Percentiles rank a stretch among this genome's conserved stretches.
These are phyloP conservation scores for Dryobates pubescens DNA, from an alignment of 2,797 vertebrate species.

Conservation along the genomic window DNA sequence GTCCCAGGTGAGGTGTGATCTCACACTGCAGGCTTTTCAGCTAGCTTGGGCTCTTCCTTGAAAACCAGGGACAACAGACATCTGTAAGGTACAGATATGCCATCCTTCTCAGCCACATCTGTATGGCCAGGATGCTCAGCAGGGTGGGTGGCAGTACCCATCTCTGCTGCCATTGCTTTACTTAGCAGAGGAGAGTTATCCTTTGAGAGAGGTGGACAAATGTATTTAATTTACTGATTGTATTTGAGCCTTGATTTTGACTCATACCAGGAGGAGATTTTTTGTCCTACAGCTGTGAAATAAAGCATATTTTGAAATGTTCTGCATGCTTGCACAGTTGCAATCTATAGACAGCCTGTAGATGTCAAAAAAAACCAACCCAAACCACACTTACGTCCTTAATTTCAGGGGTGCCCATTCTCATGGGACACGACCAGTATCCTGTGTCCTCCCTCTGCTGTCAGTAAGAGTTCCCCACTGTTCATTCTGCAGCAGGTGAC, in stretches of 20 bases:
- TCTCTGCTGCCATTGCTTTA: not conserved
- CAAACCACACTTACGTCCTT: not conserved
- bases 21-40: not conserved
- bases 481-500: accelerated
- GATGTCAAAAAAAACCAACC: not conserved
- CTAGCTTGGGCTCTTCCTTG: not conserved
- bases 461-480: accelerated
- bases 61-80: not conserved
- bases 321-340: not conserved
- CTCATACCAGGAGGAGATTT: not conserved
- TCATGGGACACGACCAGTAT: not conserved
- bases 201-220: not conserved
- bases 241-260: not conserved
- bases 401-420: not conserved
- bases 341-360: not conserved
- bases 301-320: not conserved
- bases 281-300: not conserved
- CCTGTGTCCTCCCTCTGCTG: accelerated
- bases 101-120: not conserved
- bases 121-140: not conserved
- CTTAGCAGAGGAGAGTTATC: not conserved
- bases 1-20: not conserved
- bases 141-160: not conserved
- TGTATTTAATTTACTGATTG: not conserved
- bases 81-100: not conserved